Evolutionary conservation across 2,888 invertebrate species (phyloP), one percentile per base, ranked within the genome.

Genomic region (Nebria salina): DNA sequence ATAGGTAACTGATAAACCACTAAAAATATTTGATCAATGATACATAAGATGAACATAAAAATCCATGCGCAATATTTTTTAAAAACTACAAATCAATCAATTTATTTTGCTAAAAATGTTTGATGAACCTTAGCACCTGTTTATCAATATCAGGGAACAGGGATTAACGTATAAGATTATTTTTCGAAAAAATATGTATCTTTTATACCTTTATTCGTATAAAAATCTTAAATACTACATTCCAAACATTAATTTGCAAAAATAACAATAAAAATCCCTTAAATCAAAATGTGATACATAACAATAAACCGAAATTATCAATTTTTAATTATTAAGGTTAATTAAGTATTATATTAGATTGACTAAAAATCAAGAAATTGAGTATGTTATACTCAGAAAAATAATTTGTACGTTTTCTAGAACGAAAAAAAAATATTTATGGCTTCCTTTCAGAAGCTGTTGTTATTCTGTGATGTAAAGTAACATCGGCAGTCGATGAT

Each of bases 401-500:
- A 65, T n/a, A 65, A 70, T 70, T 73, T 78, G 54, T 74, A 65
- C 20, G 26, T 72, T 65, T 78, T 73, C 72, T 72, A 72, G 72
- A 72, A 72, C 9, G 34, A 34, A 34, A 34, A 34, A 34, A 25
- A 20, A 20, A 34, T 74, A 41, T 9, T 70, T 76, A 81, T 34
- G 80, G 80, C 65, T 81, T 81, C 25, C 80, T 75, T 34, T 81
- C 80, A 11, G 80, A 75, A 72, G 80, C 80, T 26, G 70, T 81
- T n/a, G 80, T 81, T 41, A 81, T 81, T 34, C 80, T 75, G 42
- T 81, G 80, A 41, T 81, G 80, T 4, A 81, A 64, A 25, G 80
- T 70, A 25, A 81, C 76, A 65, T 81, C 80, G 15, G 80, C 80
- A 2, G 80, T 76, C 25, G 80, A 75, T 20, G 80, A 81, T 26